phyloP scores from a whole-genome alignment of 2,113 vertebrate genomes.

The Tricholaema leucomelas region DNA sequence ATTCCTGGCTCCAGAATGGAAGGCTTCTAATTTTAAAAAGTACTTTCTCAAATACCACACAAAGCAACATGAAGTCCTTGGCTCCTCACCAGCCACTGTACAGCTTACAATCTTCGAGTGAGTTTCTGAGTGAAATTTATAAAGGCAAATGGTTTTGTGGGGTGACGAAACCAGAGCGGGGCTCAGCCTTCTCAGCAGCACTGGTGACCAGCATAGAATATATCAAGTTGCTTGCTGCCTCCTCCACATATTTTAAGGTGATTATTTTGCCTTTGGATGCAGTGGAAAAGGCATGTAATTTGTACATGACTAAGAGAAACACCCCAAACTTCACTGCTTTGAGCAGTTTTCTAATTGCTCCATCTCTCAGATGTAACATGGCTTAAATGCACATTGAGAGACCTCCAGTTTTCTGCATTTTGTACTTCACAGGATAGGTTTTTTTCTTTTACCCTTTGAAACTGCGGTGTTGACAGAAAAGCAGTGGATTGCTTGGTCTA shows the following conservation, averaged over 20 bases:
- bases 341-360: not conserved
- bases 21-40: not conserved
- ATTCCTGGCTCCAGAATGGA: not conserved
- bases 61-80: not conserved
- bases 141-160: not conserved
- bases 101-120: not conserved
- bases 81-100: not conserved
- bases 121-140: not conserved
- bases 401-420: not conserved
- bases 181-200: not conserved
- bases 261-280: not conserved
- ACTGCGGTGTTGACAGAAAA: not conserved
- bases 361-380: not conserved
- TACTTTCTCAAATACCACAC: not conserved
- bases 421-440: not conserved
- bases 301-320: not conserved
- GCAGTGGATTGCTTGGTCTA: not conserved
- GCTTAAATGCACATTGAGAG: not conserved
- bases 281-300: not conserved
- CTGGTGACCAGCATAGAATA: not conserved
- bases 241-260: not conserved
- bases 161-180: not conserved
- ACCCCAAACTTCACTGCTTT: not conserved
- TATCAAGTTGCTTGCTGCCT: accelerated
- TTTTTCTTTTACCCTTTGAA: not conserved